Evolutionary conservation across 2,888 invertebrate species (phyloP), one percentile per base, ranked within the genome.

Genomic region (Sialis lutaria): DNA sequence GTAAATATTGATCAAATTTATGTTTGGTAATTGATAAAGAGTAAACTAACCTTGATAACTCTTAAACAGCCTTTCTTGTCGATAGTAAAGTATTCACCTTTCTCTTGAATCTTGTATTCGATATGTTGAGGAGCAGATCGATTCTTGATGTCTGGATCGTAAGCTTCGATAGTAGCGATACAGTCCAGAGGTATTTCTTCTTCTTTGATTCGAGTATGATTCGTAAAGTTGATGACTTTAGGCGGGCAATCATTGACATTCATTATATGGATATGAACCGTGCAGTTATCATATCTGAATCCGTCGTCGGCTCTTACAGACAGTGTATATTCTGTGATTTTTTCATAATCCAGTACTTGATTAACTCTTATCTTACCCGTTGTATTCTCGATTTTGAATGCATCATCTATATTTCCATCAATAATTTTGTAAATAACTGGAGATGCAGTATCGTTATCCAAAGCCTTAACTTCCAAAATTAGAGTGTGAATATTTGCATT

Each of bases 191-290:
- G 73, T 7, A 80, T 58, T 45, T 69, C 72, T 59, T 91, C 89
- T 59, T 89, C 89, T 43, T 74, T 68, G 49, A 89, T 84, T 1
- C 77, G 80, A 44, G 80, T 81, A 46, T 78, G 79, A 56, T 80
- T 81, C 44, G 79, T 72, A 45, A 78, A 79, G 43, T 75, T 64
- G 31, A 69, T 63, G 58, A 96, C 95, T 1, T 81, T 75, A 0
- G 96, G 96, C 0, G 82, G 80, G 63, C 93, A 91, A 61, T 96
- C 96, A 60, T 96, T 96, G 42, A 92, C 82, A 62, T 96, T 87
- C 54, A 79, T 82, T 46, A 93, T 83, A 54, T 81, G 79, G 44
- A 95, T 89, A 44, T 79, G 75, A 1, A 95, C 92, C 54, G 75
- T 78, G 0, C 91, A 83, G 48, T 78, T 79, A 58, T 89, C 90